Evolutionary conservation across 2,888 invertebrate species (phyloP).

Genomic region (Drosophila flavopinicola): DNA sequence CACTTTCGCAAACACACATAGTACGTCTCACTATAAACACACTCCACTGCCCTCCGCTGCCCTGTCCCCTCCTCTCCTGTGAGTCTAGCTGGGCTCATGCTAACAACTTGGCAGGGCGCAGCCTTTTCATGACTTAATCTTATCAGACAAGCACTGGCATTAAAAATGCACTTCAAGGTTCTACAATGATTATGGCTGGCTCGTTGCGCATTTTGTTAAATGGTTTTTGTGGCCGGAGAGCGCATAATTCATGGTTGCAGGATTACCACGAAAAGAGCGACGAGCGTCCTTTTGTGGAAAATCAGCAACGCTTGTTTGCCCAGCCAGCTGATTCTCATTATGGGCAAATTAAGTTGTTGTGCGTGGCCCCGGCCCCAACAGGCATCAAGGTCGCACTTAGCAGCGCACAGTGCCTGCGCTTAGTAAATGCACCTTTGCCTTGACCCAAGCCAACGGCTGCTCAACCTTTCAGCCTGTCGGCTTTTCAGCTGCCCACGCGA

Average conservation of each 20-base stretch:
- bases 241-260: conserved; percentile 76
- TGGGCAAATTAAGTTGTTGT: conserved; percentile 74
- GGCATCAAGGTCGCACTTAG: conserved; percentile 63
- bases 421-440: conserved; percentile 52
- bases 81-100: too few relatives aligned
- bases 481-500: conserved; percentile 57
- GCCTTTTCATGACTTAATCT: conserved; percentile 76
- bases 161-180: conserved; percentile 80
- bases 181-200: conserved; percentile 67
- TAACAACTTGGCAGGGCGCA: conserved; percentile 67
- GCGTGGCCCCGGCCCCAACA: conserved; percentile 43
- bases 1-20: conserved; percentile 64
- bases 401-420: conserved; percentile 37
- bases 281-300: conserved; percentile 62
- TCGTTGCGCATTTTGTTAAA: conserved; percentile 66
- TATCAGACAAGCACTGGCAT: conserved; percentile 79
- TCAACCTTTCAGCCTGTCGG: conserved; percentile 16
- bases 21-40: conserved; percentile 1
- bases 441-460: conserved; percentile 57
- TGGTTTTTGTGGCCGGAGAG: conserved; percentile 53
- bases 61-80: not conserved
- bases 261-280: conserved; percentile 64
- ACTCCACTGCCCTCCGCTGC: not conserved
- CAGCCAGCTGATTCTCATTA: conserved; percentile 61
- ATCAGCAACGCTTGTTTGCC: conserved; percentile 76